Evolutionary conservation across 2,888 invertebrate genomes (phyloP).

Genomic region (Merodon equestris): DNA sequence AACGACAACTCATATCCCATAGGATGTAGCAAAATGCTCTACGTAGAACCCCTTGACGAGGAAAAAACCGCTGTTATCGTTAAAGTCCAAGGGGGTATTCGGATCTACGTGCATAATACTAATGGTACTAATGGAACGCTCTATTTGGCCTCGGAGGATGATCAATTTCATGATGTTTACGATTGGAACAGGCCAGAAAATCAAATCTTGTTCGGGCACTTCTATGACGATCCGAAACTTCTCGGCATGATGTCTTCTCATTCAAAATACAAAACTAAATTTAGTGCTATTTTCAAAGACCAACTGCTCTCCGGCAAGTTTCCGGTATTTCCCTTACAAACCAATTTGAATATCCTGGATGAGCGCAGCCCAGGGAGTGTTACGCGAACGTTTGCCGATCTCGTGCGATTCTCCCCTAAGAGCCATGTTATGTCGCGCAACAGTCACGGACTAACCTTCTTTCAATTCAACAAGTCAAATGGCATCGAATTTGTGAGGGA

Average conservation of each 20-base stretch:
- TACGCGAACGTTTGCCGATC: not conserved
- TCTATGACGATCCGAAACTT: constrained; percentile 11
- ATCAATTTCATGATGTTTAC: constrained; percentile 26
- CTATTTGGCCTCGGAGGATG: constrained; percentile 19
- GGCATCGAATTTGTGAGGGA: constrained; percentile 19
- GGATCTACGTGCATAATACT: constrained; percentile 14
- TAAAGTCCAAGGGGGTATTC: constrained; percentile 15
- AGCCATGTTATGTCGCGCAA: constrained; percentile 1
- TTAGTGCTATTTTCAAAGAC: constrained; percentile 28
- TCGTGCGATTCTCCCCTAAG: not conserved
- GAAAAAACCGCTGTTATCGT: constrained; percentile 22
- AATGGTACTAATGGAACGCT: not conserved
- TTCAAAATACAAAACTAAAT: constrained; percentile 2
- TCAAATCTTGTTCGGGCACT: constrained; percentile 26
- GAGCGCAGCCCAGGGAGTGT: not conserved
- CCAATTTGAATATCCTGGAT: constrained; percentile 15
- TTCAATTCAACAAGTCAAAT: constrained; percentile 25
- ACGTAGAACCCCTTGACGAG: constrained; percentile 6
- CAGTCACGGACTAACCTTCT: constrained; percentile 13
- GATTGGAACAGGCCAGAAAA: constrained; percentile 30
- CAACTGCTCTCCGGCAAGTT: constrained; percentile 14
- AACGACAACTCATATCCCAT: constrained; percentile 8
- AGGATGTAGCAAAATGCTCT: not conserved
- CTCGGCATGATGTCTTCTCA: constrained; percentile 35
- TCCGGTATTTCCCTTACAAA: constrained; percentile 19